Conservation (phyloP, 2,888 invertebrate genomes). For the Drosophila mercatorum region DNA sequence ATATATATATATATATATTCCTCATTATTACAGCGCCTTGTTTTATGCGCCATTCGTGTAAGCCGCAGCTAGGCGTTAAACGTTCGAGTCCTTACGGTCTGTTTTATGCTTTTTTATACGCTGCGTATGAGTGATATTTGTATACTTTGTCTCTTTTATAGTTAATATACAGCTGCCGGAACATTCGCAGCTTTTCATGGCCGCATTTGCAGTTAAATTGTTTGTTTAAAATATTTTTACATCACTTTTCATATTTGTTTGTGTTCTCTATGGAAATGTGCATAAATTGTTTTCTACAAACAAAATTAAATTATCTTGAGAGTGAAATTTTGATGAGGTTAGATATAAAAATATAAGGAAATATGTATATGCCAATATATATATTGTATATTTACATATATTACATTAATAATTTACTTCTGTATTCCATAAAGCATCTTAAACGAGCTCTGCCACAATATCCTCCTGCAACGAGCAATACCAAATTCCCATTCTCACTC, state of each 20-base stretch:
- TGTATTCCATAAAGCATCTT: too few relatives aligned
- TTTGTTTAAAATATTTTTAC: slow-evolving; percentile 12
- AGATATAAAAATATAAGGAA: too few relatives aligned
- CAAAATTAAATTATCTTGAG: too few relatives aligned
- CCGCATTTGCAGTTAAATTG: slow-evolving; percentile 28
- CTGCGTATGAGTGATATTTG: slow-evolving; percentile 50
- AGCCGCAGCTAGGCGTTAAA: slow-evolving; percentile 27
- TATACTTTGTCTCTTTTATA: slow-evolving; percentile 33
- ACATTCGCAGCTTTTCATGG: slow-evolving; percentile 14
- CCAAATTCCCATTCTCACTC: slow-evolving; percentile 4
- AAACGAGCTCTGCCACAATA: background rate
- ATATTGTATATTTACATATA: too few relatives aligned
- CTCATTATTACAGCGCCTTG: slow-evolving; percentile 46
- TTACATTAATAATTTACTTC: too few relatives aligned
- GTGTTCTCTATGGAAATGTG: background rate
- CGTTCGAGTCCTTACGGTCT: slow-evolving; percentile 4
- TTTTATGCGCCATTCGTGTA: slow-evolving; percentile 44
- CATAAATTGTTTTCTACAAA: background rate
- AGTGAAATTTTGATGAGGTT: too few relatives aligned
- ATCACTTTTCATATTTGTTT: slow-evolving; percentile 12
- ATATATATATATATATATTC: slow-evolving; percentile 31
- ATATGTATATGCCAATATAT: too few relatives aligned
- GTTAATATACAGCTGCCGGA: slow-evolving; percentile 24
- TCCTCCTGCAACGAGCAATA: background rate
- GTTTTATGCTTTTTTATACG: slow-evolving; percentile 30